Conservation (phyloP, 2,888 invertebrate species). For the Pinctada fucata region DNA sequence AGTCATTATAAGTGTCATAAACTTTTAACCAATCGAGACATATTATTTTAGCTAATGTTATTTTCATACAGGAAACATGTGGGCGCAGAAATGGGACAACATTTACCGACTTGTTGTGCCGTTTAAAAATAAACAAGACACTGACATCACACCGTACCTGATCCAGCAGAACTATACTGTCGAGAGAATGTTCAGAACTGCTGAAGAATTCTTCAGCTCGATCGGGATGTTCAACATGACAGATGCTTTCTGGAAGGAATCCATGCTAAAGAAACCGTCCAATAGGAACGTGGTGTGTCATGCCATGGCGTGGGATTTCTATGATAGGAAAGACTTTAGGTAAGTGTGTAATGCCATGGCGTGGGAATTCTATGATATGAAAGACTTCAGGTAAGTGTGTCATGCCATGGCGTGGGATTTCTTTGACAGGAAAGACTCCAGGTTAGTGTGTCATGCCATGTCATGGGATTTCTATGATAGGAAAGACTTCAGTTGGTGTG, state of each 20-base stretch:
- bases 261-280: slow-evolving; percentile 87
- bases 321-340: slow-evolving; percentile 87
- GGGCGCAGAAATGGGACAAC: slow-evolving; percentile 74
- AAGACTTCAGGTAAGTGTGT: slow-evolving; percentile 82
- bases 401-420: too few relatives aligned
- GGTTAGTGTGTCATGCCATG: slow-evolving; percentile 82
- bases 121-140: slow-evolving; percentile 78
- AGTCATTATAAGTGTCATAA: neutral
- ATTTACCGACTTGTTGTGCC: slow-evolving; percentile 76
- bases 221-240: slow-evolving; percentile 85
- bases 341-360: slow-evolving; percentile 84
- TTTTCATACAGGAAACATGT: slow-evolving; percentile 79
- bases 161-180: slow-evolving; percentile 43
- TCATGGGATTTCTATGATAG: slow-evolving; percentile 92
- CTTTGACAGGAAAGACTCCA: too few relatives aligned
- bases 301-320: slow-evolving; percentile 91
- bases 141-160: slow-evolving; percentile 88
- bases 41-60: neutral
- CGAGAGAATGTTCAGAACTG: slow-evolving; percentile 76
- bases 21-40: neutral
- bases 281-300: slow-evolving; percentile 83
- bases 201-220: slow-evolving; percentile 74
- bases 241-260: slow-evolving; percentile 90
- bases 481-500: slow-evolving; percentile 91
- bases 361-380: slow-evolving; percentile 91